Evolutionary conservation across 2,797 vertebrate species (phyloP), one percentile per base, ranked within the genome.

Genomic region (Morelia viridis): DNA sequence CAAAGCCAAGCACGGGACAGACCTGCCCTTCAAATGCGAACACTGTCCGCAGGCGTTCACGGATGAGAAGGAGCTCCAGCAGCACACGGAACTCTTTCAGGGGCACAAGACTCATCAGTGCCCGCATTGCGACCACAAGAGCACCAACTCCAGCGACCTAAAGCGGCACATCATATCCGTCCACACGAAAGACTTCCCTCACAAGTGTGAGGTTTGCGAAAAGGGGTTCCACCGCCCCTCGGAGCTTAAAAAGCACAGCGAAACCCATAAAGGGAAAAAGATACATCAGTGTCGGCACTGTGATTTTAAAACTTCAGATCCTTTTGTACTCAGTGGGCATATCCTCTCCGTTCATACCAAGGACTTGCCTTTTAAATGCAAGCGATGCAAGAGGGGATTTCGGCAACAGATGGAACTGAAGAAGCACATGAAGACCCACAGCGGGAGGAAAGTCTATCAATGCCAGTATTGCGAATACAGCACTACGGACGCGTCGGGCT

Each of bases 341-440:
- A 99, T 99, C 96, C 97, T 99, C 96, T 99, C 99, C 12, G 98
- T 99, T 96, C 99, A 99, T 96, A 99, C 99, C 12, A 99, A 99
- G 97, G 99, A 99, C 97, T 97, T 98, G 96, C 98, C 98, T 95
- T 97, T 98, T 95, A 98, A 98, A 91, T 98, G 98, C 97, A 98
- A 98, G 97, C 98, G 98, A 56, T 99, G 99, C 97, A 98, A 99
- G 97, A 98, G 98, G 95, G 99, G 98, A 87, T 99, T 99, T 95
- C 97, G 99, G 94, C 98, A 99, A 95, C 99, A 99, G 7, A 98
- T 97, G 0, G 99, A 99, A 97, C 98, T 99, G 61, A 99, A 99
- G 97, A 99, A 99, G 97, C 99, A 99, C 97, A 99, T 99, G 98
- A 99, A 99, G 98, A 99, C 98, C 46, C 99, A 99, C 98, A 99